Evolutionary conservation across 2,113 vertebrate genomes (phyloP).

Genomic region (Mesitornis unicolor): DNA sequence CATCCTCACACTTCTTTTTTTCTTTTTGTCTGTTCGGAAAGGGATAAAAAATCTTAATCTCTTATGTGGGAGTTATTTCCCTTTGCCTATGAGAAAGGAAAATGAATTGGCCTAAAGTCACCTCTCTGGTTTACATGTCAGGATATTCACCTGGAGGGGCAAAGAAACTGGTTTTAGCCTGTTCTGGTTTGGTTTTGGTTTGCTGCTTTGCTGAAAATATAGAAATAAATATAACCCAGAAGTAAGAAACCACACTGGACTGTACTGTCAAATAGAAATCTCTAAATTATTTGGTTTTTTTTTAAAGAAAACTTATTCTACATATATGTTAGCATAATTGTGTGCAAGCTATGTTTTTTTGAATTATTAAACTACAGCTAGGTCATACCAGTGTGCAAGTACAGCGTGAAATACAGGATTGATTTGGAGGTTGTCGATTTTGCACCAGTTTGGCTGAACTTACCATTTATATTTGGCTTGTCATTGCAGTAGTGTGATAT

Average conservation of each 20-base stretch:
- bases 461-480: not conserved
- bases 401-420: not conserved
- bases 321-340: not conserved
- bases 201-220: not conserved
- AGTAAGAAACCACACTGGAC: not conserved
- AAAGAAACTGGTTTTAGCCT: not conserved
- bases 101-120: not conserved
- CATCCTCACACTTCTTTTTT: not conserved
- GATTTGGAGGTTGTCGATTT: not conserved
- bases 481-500: not conserved
- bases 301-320: not conserved
- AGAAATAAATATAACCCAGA: not conserved
- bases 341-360: not conserved
- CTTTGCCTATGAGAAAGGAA: not conserved
- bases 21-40: not conserved
- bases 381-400: accelerated
- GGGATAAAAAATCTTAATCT: not conserved
- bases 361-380: not conserved
- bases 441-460: not conserved
- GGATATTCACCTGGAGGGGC: not conserved
- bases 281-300: not conserved
- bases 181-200: not conserved
- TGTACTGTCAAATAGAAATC: not conserved
- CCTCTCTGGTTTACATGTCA: not conserved
- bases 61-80: not conserved